Conservation (phyloP, 2,113 vertebrate species). For the Sitta europaea region DNA sequence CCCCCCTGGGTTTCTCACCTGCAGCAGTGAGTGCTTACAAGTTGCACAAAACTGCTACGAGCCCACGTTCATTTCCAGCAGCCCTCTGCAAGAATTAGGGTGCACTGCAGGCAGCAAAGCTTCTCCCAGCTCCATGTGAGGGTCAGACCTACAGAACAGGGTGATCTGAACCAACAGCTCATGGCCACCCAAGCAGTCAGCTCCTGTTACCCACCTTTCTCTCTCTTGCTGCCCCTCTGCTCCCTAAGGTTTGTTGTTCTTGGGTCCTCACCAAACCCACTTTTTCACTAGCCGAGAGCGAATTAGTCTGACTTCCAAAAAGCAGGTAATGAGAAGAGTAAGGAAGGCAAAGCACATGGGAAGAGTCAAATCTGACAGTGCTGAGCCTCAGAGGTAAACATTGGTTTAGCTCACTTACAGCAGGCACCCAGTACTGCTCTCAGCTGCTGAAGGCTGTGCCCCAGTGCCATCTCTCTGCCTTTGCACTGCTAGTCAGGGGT, state of each 20-base stretch:
- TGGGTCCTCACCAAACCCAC: not conserved
- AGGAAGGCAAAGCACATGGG: not conserved
- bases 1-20: not conserved
- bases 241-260: not conserved
- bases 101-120: not conserved
- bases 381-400: not conserved
- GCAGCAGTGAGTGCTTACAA: not conserved
- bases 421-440: not conserved
- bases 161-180: not conserved
- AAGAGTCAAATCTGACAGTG: not conserved
- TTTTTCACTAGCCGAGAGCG: not conserved
- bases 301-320: not conserved
- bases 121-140: not conserved
- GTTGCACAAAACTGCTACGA: not conserved
- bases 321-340: not conserved
- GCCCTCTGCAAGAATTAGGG: not conserved
- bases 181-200: not conserved
- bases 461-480: not conserved
- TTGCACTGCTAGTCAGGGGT: not conserved
- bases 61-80: not conserved
- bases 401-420: not conserved
- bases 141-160: not conserved
- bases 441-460: not conserved
- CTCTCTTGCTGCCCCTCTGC: not conserved
- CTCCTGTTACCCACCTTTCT: not conserved